These are phyloP conservation scores for Plagodis dolabraria DNA, from an alignment of 2,888 invertebrate genomes.

Conservation along the genomic window DNA sequence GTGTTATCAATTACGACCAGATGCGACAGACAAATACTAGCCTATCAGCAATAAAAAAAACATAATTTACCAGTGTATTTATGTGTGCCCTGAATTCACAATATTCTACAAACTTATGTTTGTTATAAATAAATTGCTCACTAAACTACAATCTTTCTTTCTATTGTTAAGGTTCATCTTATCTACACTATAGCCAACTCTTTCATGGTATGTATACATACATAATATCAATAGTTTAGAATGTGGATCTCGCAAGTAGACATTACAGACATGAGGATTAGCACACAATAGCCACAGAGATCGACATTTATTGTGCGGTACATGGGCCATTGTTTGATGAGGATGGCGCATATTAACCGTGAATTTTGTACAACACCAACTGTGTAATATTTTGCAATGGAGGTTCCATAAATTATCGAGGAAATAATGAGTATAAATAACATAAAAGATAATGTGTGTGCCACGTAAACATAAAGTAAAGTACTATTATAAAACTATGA, in stretches of 20 bases:
- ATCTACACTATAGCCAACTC: background rate
- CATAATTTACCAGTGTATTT: no score
- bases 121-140: no score
- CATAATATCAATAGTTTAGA: constrained; percentile 16
- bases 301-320: constrained; percentile 43
- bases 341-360: constrained; percentile 26
- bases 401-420: constrained; percentile 8
- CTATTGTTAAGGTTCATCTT: background rate
- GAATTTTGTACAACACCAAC: constrained; percentile 19
- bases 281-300: constrained; percentile 45
- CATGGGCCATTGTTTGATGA: constrained; percentile 36
- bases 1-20: no score
- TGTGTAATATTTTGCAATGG: constrained; percentile 18
- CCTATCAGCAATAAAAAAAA: no score
- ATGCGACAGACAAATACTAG: no score
- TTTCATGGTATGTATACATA: constrained; percentile 1
- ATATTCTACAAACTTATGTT: no score
- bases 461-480: no score
- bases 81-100: no score
- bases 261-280: constrained; percentile 40
- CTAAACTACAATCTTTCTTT: no score
- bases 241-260: constrained; percentile 24
- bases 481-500: no score
- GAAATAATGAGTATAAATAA: no score
- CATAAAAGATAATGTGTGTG: no score